Evolutionary conservation across 2,888 invertebrate genomes (phyloP), one percentile per base, ranked within the genome.

Genomic region (Rotaria macrura): DNA sequence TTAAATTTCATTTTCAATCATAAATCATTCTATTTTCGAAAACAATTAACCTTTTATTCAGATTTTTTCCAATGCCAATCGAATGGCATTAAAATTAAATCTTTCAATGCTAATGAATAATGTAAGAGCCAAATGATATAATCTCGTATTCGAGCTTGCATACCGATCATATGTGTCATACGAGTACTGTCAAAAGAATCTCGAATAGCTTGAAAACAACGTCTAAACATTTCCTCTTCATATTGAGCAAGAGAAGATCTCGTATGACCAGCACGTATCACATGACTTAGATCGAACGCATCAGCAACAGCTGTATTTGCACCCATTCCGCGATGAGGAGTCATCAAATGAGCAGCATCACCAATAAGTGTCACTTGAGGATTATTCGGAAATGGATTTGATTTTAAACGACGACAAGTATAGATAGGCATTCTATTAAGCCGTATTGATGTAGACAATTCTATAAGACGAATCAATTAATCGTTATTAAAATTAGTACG

Each of bases 161-260:
- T 7, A 14, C 79, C 79, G 17, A 38, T 25, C 25, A 43, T 20
- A 43, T 79, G 79, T 23, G 38, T n/a, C 43, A 43, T 79, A 1
- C 34, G 38, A 20, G 79, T 79, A 43, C 25, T 79, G 1, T 0
- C 9, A n/a, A 79, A n/a, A 38, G 79, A 79, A 25, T 14, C 43
- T 79, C 34, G 23, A 79, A 79, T 34, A n/a, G 79, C 79, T 12
- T 25, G 23, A 79, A 79, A 79, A 7, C 79, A 40, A 43, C 79
- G 79, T 25, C 43, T 79, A 43, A 79, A 79, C 79, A 79, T 79
- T 79, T 79, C 43, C 43, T 79, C 38, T 43, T 79, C 79, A n/a
- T 79, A 79, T 4, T 79, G 25, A 20, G 43, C 38, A 25, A 79
- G 40, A 20, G 79, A 43, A 12, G 40, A n/a, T 43, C 10, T 38